Evolutionary conservation across 2,888 invertebrate species (phyloP).

Genomic region (Hedya salicella): DNA sequence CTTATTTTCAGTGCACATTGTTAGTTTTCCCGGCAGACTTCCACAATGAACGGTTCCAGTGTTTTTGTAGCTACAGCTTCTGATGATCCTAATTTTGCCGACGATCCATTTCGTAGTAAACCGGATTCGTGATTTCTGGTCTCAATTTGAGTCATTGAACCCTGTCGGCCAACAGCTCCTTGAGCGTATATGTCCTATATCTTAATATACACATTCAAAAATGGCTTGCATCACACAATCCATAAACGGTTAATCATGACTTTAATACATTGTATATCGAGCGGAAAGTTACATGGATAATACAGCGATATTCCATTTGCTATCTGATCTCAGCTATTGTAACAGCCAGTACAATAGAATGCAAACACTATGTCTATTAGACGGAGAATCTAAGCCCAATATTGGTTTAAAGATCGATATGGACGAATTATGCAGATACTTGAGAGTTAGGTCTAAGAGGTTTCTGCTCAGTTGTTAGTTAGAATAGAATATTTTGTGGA

Average conservation of each 20-base stretch:
- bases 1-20: too few relatives aligned
- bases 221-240: too few relatives aligned
- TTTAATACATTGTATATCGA: background rate
- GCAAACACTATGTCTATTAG: constrained; percentile 15
- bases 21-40: too few relatives aligned
- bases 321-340: constrained; percentile 25
- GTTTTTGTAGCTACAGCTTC: too few relatives aligned
- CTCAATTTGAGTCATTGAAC: too few relatives aligned
- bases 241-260: background rate
- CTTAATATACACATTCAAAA: too few relatives aligned
- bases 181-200: too few relatives aligned
- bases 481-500: background rate
- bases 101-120: too few relatives aligned
- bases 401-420: constrained; percentile 29
- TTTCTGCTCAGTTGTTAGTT: background rate
- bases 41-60: too few relatives aligned
- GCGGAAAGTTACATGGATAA: constrained; percentile 3
- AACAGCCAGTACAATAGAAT: constrained; percentile 26
- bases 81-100: too few relatives aligned
- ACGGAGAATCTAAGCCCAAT: constrained; percentile 12
- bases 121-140: too few relatives aligned
- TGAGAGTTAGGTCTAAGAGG: background rate
- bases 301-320: constrained; percentile 20
- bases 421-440: constrained; percentile 13
- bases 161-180: too few relatives aligned